Conservation (phyloP, 1,140 invertebrate genomes). For the Brachionus asplanchnoidis region DNA sequence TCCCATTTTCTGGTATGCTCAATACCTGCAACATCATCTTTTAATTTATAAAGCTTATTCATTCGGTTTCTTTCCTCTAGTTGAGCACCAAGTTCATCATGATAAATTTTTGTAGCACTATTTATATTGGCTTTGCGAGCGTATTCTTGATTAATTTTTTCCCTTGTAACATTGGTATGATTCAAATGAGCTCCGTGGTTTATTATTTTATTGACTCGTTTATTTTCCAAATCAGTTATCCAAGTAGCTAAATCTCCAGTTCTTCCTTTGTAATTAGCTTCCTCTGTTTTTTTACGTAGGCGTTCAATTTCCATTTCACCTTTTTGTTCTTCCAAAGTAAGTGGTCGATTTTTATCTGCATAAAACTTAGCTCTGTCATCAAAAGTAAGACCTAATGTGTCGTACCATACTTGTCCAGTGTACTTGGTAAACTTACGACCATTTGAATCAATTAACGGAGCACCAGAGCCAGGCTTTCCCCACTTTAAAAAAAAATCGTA, state of each 20-base stretch:
- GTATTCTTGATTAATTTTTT: conserved; percentile 38
- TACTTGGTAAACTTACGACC: conserved; percentile 40
- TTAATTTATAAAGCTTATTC: conserved; percentile 35
- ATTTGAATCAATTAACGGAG: conserved; percentile 21
- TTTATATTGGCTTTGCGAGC: background rate
- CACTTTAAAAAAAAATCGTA: conserved; percentile 3
- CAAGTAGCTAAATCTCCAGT: conserved; percentile 31
- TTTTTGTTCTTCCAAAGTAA: conserved; percentile 37
- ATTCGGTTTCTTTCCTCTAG: conserved; percentile 26
- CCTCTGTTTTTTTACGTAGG: background rate
- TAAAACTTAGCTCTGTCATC: conserved; percentile 4
- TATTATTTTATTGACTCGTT: conserved; percentile 1
- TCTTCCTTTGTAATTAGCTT: conserved; percentile 7
- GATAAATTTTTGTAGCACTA: background rate
- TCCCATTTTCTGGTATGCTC: conserved; percentile 40
- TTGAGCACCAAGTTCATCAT: conserved; percentile 29
- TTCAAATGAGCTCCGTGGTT: conserved; percentile 23
- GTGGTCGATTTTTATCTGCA: conserved; percentile 23
- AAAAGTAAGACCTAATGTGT: background rate
- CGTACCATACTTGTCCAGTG: conserved; percentile 23
- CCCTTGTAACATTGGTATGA: conserved; percentile 24
- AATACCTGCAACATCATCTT: conserved; percentile 29
- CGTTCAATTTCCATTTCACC: conserved; percentile 19
- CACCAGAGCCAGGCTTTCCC: conserved; percentile 38
- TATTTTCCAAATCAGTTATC: conserved; percentile 36